Evolutionary conservation across 2,113 vertebrate species (phyloP).

Genomic region (Pedetes capensis): DNA sequence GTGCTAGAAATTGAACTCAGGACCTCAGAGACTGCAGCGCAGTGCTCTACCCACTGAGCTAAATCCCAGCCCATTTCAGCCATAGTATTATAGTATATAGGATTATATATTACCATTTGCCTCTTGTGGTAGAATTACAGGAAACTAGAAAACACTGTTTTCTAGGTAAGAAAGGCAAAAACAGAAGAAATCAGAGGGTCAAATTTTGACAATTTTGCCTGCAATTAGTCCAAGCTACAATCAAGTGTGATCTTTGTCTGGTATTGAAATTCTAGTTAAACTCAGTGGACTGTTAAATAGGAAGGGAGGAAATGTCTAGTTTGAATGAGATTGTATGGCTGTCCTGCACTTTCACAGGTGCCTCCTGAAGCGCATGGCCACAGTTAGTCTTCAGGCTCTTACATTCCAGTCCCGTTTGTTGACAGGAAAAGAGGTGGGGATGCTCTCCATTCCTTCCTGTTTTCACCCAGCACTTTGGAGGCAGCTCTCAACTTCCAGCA

Average conservation of each 20-base stretch:
- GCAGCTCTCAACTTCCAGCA: not conserved
- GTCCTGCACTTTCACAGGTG: not conserved
- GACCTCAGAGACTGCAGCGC: too few species aligned
- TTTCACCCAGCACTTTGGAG: not conserved
- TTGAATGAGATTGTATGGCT: not conserved
- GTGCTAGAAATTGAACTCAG: too few species aligned
- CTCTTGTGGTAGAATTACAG: not conserved
- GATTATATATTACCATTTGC: not conserved
- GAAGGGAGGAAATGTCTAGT: not conserved
- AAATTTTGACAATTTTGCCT: not conserved
- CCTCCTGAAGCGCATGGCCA: not conserved
- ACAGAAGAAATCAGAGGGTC: not conserved
- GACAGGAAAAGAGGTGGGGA: not conserved
- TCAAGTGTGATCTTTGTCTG: not conserved
- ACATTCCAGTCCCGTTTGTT: not conserved
- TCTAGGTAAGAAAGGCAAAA: not conserved
- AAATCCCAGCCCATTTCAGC: too few species aligned
- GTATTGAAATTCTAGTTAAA: not conserved
- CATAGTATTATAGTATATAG: not conserved
- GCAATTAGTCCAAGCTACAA: not conserved
- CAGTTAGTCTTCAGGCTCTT: not conserved
- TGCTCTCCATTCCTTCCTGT: not conserved
- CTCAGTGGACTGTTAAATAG: not conserved
- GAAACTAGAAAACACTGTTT: not conserved
- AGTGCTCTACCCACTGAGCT: too few species aligned